A percentile compares a stretch with the other conserved stretches of the same genome.
phyloP scores from a whole-genome alignment of 2,888 invertebrate genomes.

The Dynastes tityus region DNA sequence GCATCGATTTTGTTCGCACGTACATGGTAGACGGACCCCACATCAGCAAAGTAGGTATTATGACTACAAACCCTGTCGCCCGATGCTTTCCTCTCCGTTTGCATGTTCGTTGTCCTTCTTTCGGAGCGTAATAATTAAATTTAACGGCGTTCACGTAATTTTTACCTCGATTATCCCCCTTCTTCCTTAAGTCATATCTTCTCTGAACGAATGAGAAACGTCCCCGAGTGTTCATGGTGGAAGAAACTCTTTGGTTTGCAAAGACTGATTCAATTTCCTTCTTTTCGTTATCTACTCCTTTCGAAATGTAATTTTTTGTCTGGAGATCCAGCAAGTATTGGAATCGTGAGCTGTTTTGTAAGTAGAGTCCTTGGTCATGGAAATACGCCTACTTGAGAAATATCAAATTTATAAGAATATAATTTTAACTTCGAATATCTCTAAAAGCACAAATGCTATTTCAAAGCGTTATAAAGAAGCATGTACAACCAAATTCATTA shows the following conservation, averaged over 20 bases:
- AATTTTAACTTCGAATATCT: too few species aligned
- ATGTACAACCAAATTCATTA: too few species aligned
- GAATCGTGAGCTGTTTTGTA: too few species aligned
- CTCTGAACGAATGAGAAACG: not conserved
- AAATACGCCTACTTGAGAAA: too few species aligned
- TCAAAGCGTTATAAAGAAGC: too few species aligned
- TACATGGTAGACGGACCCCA: too few species aligned
- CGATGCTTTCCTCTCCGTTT: not conserved
- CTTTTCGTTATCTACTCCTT: not conserved
- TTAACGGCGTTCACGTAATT: slow-evolving; percentile 37
- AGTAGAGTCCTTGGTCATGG: too few species aligned
- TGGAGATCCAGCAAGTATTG: not conserved
- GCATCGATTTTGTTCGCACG: slow-evolving; percentile 19
- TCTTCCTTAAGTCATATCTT: too few species aligned
- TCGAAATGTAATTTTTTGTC: not conserved
- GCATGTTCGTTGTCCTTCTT: not conserved
- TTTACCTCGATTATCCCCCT: slow-evolving; percentile 2
- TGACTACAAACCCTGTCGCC: not conserved
- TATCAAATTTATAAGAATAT: too few species aligned
- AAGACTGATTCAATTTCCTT: not conserved
- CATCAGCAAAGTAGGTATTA: not conserved
- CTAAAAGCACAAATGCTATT: too few species aligned
- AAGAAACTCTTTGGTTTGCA: not conserved
- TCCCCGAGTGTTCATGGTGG: not conserved
- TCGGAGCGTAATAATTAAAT: slow-evolving; percentile 32